phyloP scores from a whole-genome alignment of 2,113 vertebrate genomes.

The Maylandia zebra region DNA sequence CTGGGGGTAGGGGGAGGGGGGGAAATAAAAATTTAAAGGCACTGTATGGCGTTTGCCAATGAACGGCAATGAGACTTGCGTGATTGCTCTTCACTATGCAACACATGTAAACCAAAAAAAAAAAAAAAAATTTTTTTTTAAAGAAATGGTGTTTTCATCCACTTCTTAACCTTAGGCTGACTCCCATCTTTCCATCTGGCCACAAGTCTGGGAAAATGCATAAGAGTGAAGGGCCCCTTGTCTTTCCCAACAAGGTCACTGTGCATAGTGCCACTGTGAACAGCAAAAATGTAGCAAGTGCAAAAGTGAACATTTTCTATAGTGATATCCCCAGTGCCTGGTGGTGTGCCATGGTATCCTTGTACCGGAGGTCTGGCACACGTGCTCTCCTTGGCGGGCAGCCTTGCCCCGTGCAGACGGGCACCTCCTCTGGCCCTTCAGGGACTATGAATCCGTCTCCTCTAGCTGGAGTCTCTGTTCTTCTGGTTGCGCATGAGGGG shows the following conservation, averaged over 20 bases:
- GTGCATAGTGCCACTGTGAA: conserved; percentile 93
- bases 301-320: conserved; percentile 90
- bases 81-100: conserved; percentile 85
- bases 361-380: conserved; percentile 56
- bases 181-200: conserved; percentile 71
- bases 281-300: conserved; percentile 97
- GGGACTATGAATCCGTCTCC: background rate
- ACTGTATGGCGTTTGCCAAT: conserved; percentile 95
- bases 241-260: conserved; percentile 77
- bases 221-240: conserved; percentile 62
- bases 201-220: conserved; percentile 88
- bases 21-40: conserved; percentile 88
- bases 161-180: conserved; percentile 75
- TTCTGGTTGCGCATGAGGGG: conserved; percentile 99
- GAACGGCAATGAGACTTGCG: conserved; percentile 86
- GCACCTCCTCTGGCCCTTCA: conserved; percentile 31
- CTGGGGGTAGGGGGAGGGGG: conserved; percentile 69
- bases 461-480: conserved; percentile 89
- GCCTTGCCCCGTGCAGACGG: conserved; percentile 17
- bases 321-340: conserved; percentile 74
- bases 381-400: conserved; percentile 60
- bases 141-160: conserved; percentile 73
- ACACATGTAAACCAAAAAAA: conserved; percentile 85
- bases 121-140: conserved; percentile 63
- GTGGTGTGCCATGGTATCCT: conserved; percentile 65